A percentile compares a stretch with the other conserved stretches of the same genome.
Conservation (phyloP, 2,797 vertebrate species). For the Enteromius mattozi region DNA sequence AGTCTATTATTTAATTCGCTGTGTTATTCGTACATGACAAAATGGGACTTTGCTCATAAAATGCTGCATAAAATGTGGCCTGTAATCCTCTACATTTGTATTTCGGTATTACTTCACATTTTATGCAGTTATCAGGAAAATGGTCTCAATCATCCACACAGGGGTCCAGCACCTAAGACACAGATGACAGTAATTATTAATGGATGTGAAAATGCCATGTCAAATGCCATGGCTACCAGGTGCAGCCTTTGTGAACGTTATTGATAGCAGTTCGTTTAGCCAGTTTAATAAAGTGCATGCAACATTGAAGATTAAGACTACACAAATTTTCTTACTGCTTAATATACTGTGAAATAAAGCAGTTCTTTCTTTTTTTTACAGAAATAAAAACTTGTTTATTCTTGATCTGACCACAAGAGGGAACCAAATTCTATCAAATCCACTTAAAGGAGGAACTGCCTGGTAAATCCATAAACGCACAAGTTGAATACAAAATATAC, state of each 20-base stretch:
- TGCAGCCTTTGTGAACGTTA: constrained; percentile 15
- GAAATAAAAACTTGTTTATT: not conserved
- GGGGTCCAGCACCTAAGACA: constrained; percentile 47
- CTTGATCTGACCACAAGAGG: constrained; percentile 50
- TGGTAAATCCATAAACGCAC: not conserved
- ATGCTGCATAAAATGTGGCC: not conserved
- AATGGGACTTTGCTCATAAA: constrained; percentile 11
- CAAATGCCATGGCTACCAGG: constrained; percentile 48
- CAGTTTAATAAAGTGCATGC: constrained; percentile 7
- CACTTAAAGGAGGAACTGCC: not conserved
- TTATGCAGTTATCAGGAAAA: constrained; percentile 27
- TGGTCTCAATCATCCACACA: constrained; percentile 42
- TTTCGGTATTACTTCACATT: not conserved
- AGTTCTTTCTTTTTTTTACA: not conserved
- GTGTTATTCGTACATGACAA: not conserved
- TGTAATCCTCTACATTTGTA: not conserved
- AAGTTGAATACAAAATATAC: not conserved
- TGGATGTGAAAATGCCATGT: constrained; percentile 53
- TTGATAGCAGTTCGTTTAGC: constrained; percentile 17
- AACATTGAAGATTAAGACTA: not conserved
- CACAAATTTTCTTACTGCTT: not conserved
- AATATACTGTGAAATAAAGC: not conserved
- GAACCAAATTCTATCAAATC: constrained; percentile 41
- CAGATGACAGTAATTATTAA: constrained; percentile 57
- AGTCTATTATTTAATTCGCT: not conserved